Percentiles rank a stretch among this genome's conserved stretches.
Conservation (phyloP, 2,113 vertebrate species). For the Salvelinus namaycush region DNA sequence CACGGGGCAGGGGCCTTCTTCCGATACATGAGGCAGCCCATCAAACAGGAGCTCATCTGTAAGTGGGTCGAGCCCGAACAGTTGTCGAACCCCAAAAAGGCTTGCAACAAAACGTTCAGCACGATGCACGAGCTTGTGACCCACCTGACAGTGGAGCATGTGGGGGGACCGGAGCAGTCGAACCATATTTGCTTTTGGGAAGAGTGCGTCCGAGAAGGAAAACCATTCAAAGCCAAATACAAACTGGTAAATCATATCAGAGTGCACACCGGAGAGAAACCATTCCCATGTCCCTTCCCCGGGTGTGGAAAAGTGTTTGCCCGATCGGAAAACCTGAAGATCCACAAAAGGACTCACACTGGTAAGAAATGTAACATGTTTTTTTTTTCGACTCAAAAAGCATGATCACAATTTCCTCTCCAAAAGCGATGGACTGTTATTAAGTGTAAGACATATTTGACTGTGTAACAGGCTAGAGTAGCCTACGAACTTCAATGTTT, state of each 20-base stretch:
- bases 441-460: not conserved
- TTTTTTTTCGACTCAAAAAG: not conserved
- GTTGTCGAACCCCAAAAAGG: slow-evolving; percentile 94
- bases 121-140: slow-evolving; percentile 96
- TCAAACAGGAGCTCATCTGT: slow-evolving; percentile 98
- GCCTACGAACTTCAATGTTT: not conserved
- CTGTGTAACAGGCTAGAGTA: not conserved
- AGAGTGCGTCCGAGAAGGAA: slow-evolving; percentile 79
- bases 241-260: slow-evolving; percentile 85
- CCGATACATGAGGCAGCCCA: slow-evolving; percentile 95
- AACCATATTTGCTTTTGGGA: slow-evolving; percentile 94
- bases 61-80: slow-evolving; percentile 98
- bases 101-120: slow-evolving; percentile 98
- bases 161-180: slow-evolving; percentile 90
- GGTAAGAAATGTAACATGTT: slow-evolving; percentile 65
- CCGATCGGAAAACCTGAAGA: slow-evolving; percentile 83
- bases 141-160: slow-evolving; percentile 93
- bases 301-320: slow-evolving; percentile 84
- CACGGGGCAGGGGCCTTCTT: slow-evolving; percentile 97
- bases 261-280: slow-evolving; percentile 83
- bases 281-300: slow-evolving; percentile 76
- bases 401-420: not conserved
- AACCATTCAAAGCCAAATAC: slow-evolving; percentile 85
- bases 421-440: not conserved
- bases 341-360: slow-evolving; percentile 85